Base-by-base conservation (phyloP, 2,113 vertebrate species). In the Rhabdornis inornatus region DNA sequence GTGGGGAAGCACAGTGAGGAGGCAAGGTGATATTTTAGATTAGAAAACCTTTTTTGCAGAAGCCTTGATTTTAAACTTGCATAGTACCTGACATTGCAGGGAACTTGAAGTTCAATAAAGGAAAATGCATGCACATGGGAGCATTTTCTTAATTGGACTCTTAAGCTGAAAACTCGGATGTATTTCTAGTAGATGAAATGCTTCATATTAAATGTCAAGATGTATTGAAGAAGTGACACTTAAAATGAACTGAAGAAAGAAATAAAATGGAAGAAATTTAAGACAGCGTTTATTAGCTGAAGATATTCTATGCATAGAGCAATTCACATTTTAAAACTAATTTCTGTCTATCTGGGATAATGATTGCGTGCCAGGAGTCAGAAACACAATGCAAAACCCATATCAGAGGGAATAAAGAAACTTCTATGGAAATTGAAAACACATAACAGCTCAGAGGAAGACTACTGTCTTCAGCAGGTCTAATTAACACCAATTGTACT, bases 151-250 rank as follows among this genome's bases (percentile, higher is more conserved):
- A 97, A 97, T 92, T 87, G 85, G 83, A 77, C 88, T 92, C 74
- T 92, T 95, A 56, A 94, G 78, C 33, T 88, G 31, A 85, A 92
- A 89, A 91, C 94, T 77, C 61, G 24, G 75, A 95, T 93, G 80
- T 92, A 83, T 95, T 88, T 87, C 91, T 96, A 40, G 56, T 87
- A 91, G 81, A 92, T 87, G 92, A 95, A 97, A 86, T 60, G 75
- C 96, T 97, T 96, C 91, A 75, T 92, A 96, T 94, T 91, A 93
- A 96, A 84, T 96, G 64, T 96, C 92, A 95, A 96, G 85, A 77
- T 86, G 87, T 80, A 92, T 87, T 80, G 45, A 94, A 94, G 94
- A 95, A 92, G 27, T 95, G 90, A 92, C 94, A 92, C 96, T 96
- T 96, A 83, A 95, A 96, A 39, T 91, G 94, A 96, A 94, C 45